Evolutionary conservation across 2,797 vertebrate genomes (phyloP), one percentile per base, ranked within the genome.

Genomic region (Erethizon dorsatum): DNA sequence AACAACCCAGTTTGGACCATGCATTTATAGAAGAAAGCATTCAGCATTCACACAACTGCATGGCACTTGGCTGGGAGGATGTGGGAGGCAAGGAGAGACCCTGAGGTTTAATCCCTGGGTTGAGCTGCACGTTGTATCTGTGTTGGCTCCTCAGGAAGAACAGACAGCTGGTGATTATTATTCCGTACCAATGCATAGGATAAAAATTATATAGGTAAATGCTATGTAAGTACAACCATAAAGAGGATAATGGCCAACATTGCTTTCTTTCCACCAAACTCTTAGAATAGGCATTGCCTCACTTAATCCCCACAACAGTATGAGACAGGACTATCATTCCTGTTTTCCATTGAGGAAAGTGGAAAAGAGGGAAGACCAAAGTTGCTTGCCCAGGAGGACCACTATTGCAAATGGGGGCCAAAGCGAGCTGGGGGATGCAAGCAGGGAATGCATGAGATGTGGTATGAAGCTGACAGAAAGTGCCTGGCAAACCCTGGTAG

Each of bases 401-500:
- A 37, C 18, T 28, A 15, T 20, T 78, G 56, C 41, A 11, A 15
- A 17, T 14, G 41, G 57, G 83, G 10, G 1, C 17, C 31, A 20
- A 7, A 20, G 41, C 8, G 24, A 80, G 13, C 31, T 4, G 9
- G 10, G 41, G 24, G 6, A 26, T 20, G 18, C 12, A n/a, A 7
- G 15, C 28, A n/a, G 45, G 18, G 67, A 59, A 41, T 18, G 61
- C 52, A 37, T 15, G 41, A 50, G 4, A 0, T 0, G 9, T 12
- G 17, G 0, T 0, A 9, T 18, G 33, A 77, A 15, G 26, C 31
- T 13, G 2, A 26, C 18, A 10, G 33, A 22, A 13, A 10, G 10
- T 0, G 1, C 0, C 0, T 4, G 2, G 80, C 26, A 56, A 59
- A 17, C 1, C 1, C 5, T 0, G 37, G 56, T 7, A 0, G 24